Evolutionary conservation across 2,113 vertebrate species (phyloP).

Genomic region (Forbesichthys agassizii): DNA sequence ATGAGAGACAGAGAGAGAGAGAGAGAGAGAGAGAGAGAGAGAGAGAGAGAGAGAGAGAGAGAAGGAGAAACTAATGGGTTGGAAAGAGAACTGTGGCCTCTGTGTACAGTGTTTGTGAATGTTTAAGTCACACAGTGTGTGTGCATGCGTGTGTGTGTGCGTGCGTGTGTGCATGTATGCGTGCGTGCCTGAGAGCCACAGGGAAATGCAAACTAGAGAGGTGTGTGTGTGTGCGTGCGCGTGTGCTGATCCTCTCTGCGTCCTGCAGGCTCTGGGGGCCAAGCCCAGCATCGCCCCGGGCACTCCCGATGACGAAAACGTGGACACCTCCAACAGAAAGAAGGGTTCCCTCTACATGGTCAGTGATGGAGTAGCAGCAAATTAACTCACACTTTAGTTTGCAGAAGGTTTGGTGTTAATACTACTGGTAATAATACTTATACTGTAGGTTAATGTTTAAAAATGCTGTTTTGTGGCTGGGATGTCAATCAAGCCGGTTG

Average conservation of each 20-base stretch:
- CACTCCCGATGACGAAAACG: constrained; percentile 61
- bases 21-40: constrained; percentile 17
- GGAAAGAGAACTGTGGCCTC: not conserved
- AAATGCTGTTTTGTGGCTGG: no score
- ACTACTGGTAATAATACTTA: no score
- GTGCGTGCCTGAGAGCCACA: no score
- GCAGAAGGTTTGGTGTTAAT: not conserved
- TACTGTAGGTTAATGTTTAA: no score
- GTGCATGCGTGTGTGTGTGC: no score
- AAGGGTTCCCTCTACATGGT: constrained; percentile 79
- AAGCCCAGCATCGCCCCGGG: constrained; percentile 64
- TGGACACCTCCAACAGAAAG: constrained; percentile 70
- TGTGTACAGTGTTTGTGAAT: no score
- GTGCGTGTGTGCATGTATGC: no score
- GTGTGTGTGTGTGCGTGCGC: no score
- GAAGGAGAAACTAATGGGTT: not conserved
- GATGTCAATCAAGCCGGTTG: no score
- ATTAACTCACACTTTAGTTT: not conserved
- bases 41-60: constrained; percentile 6
- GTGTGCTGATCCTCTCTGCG: not conserved
- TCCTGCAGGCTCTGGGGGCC: constrained; percentile 70
- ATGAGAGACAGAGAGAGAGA: no score
- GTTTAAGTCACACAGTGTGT: no score
- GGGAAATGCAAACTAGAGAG: not conserved
- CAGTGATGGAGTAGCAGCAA: constrained; percentile 21